Base-by-base conservation (phyloP, 2,113 vertebrate genomes). In the Pituophis catenifer region DNA sequence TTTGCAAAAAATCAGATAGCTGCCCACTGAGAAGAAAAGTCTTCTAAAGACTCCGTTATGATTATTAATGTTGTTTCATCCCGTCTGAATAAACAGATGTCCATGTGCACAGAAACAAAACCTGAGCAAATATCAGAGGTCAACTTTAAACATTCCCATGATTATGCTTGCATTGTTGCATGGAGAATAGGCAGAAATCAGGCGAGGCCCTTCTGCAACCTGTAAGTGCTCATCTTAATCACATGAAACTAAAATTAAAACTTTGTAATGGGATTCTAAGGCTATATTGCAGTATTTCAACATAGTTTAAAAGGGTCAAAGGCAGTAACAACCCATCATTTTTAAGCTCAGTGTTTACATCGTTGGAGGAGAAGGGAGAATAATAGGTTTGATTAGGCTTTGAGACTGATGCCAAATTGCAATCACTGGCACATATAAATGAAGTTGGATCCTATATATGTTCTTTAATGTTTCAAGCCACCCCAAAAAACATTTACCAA, bases 371-470 rank as follows among this genome's bases (percentile, higher is more conserved):
- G 29, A 44, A 86, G 23, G 44, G 15, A 50, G 70, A 58, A 54
- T 15, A 59, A 58, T 85, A 52, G 48, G 15, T n/a, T 86, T 81
- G 54, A 93, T 90, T 90, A 53, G 55, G 55, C 75, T 86, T 86
- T 90, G 55, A 86, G 62, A 65, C 48, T 29, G 33, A 50, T 62
- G 89, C 92, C 92, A 93, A 90, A 90, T 93, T 93, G 89, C 89
- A 93, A 93, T 93, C 89, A 93, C 55, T 89, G 70, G n/a, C 75
- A 90, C 50, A 86, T 87, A 90, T 86, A 90, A 93, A 93, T 89
- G 89, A 93, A 58, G 26, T 26, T 58, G 59, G 70, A 89, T 55
- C 29, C 38, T 33, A 29, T 85, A 38, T 85, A 57, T 90, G 29
- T 29, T 86, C 85, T 90, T 86, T 65, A n/a, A 53, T 29, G 13